A percentile compares a stretch with the other conserved stretches of the same genome.
These are phyloP conservation scores for Cephus pulcher DNA, from an alignment of 2,888 invertebrate species.

Conservation along the genomic window DNA sequence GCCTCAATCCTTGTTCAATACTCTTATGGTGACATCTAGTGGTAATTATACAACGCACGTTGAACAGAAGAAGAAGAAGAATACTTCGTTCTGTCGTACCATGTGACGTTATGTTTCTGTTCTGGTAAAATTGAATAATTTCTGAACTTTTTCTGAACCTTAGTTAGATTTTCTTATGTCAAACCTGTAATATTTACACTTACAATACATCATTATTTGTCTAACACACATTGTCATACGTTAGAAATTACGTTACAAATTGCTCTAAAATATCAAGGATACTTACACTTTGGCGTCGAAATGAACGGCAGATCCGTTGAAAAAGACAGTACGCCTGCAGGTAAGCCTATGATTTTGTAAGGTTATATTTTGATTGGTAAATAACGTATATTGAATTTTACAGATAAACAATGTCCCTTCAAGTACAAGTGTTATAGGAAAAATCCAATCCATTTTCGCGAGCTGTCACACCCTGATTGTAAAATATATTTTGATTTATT, in stretches of 20 bases:
- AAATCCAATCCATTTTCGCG: slow-evolving; percentile 86
- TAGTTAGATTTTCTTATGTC: not conserved
- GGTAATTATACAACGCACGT: not conserved
- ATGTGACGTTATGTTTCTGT: not conserved
- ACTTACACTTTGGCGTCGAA: not conserved
- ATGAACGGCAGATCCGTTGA: not conserved
- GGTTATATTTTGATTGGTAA: slow-evolving; percentile 1
- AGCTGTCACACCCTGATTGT: slow-evolving; percentile 86
- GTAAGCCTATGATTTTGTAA: not conserved
- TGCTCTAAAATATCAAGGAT: not conserved
- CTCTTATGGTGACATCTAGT: not conserved
- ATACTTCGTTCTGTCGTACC: not conserved
- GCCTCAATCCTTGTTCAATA: not conserved
- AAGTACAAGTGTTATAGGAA: slow-evolving; percentile 83
- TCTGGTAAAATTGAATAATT: not conserved
- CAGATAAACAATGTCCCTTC: slow-evolving; percentile 74
- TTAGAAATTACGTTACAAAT: not conserved
- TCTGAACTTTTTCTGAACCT: not conserved
- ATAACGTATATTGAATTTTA: slow-evolving; percentile 15
- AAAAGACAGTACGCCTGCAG: not conserved
- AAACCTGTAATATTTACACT: not conserved
- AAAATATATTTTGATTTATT: slow-evolving; percentile 55
- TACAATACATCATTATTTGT: not conserved
- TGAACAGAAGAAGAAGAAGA: not conserved
- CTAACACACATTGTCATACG: not conserved